Conservation (phyloP, 2,113 vertebrate species). For the Thymallus thymallus region DNA sequence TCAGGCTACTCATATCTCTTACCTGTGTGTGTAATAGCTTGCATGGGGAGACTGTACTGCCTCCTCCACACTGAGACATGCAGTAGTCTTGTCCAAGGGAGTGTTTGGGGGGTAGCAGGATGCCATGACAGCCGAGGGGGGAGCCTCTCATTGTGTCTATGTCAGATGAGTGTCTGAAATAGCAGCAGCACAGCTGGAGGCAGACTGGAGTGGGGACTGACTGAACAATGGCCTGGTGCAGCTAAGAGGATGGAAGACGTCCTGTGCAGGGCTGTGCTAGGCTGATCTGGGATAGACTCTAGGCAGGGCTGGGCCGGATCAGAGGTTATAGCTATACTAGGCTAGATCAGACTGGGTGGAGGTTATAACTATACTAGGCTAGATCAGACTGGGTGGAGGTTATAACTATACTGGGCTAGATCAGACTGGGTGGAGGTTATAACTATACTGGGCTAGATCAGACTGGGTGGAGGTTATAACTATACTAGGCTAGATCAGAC, state of each 20-base stretch:
- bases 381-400: no score
- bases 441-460: no score
- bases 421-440: no score
- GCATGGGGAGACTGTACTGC: neutral
- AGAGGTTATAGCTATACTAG: neutral
- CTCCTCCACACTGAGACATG: neutral
- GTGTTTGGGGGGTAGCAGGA: neutral
- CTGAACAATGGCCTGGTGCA: slow-evolving; percentile 18
- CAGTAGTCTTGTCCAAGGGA: no score
- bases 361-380: no score
- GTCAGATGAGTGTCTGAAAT: slow-evolving; percentile 12
- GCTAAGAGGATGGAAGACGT: slow-evolving; percentile 21
- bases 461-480: no score
- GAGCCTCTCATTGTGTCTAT: slow-evolving; percentile 8
- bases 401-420: no score
- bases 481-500: no score
- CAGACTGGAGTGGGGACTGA: neutral
- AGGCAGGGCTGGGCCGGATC: neutral
- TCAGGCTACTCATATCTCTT: neutral
- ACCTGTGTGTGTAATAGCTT: neutral
- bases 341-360: neutral
- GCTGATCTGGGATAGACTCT: neutral
- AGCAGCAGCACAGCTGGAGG: slow-evolving; percentile 23
- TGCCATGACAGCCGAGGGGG: neutral
- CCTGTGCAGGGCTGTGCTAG: neutral